Percentiles rank a stretch among this genome's conserved stretches.
phyloP scores from a whole-genome alignment of 2,113 vertebrate species.

The Pungitius pungitius region DNA sequence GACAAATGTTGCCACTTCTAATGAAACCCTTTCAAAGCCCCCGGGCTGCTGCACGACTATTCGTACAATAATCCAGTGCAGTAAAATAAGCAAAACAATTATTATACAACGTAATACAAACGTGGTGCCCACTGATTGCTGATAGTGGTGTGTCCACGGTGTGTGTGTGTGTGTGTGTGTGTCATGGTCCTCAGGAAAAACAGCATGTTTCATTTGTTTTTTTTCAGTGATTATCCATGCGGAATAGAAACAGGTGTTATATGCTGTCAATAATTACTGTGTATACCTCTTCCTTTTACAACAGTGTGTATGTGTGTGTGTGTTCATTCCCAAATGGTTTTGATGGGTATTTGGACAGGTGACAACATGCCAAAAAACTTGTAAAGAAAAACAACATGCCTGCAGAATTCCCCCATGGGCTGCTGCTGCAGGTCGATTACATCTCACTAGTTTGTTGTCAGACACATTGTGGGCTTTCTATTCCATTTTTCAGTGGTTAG shows the following conservation, averaged over 20 bases:
- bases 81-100: not conserved
- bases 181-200: constrained; percentile 29
- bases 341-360: constrained; percentile 64
- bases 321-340: constrained; percentile 61
- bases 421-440: constrained; percentile 12
- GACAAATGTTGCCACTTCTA: not conserved
- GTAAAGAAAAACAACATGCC: constrained; percentile 42
- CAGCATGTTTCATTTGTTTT: constrained; percentile 42
- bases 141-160: not conserved
- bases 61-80: not conserved
- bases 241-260: constrained; percentile 70
- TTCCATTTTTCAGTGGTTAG: constrained; percentile 20
- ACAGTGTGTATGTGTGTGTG: constrained; percentile 36
- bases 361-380: constrained; percentile 62
- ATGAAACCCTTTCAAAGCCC: not conserved
- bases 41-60: not conserved
- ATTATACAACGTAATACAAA: not conserved
- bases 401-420: constrained; percentile 24
- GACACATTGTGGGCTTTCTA: constrained; percentile 5
- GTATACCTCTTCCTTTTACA: constrained; percentile 26
- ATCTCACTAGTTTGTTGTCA: constrained; percentile 1
- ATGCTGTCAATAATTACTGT: constrained; percentile 65
- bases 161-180: constrained; percentile 3
- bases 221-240: constrained; percentile 54
- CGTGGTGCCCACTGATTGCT: not conserved